Conservation (phyloP, 35 echinoderm and acorn worm species). For the Apostichopus parvimensis region DNA sequence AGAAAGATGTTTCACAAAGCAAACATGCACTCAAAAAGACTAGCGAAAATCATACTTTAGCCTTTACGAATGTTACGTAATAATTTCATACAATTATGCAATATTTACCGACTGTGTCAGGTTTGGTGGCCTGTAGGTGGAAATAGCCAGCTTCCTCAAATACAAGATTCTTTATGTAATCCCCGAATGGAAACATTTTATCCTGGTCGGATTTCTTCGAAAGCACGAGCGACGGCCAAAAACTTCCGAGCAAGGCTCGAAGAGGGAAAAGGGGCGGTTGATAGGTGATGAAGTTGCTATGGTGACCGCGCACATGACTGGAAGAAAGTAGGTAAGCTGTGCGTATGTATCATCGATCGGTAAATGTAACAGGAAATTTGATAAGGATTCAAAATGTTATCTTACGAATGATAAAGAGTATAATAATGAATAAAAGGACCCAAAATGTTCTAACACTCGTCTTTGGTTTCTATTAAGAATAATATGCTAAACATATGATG, state of each 20-base stretch:
- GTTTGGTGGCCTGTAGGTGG: conserved; percentile 56
- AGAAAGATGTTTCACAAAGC: no score
- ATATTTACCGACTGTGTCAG: conserved; percentile 43
- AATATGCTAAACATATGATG: no score
- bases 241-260: conserved; percentile 19
- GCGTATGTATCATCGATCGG: not conserved
- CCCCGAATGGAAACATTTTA: conserved; percentile 43
- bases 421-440: no score
- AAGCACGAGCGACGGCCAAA: conserved; percentile 53
- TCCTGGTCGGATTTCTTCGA: conserved; percentile 35
- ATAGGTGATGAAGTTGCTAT: conserved; percentile 46
- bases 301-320: conserved; percentile 54
- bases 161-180: not conserved
- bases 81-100: no score
- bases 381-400: not conserved
- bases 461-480: no score
- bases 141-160: conserved; percentile 38
- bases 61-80: no score
- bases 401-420: no score
- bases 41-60: no score
- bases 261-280: conserved; percentile 1
- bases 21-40: no score
- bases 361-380: not conserved
- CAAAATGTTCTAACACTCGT: no score
- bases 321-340: not conserved